Base-by-base conservation (phyloP, 2,113 vertebrate genomes). In the Ivindomyrus marchei region DNA sequence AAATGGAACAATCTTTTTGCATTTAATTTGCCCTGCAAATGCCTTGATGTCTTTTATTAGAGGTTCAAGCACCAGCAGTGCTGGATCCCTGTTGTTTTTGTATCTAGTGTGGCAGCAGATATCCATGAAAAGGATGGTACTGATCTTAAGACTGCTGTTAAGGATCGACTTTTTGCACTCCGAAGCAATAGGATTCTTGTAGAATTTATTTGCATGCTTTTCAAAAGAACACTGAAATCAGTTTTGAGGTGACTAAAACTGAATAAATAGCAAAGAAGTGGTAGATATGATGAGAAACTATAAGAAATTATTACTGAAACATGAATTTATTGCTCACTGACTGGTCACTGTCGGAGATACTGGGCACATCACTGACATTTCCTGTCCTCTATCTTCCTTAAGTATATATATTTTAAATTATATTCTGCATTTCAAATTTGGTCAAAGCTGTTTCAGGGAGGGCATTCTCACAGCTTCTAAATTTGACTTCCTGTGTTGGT, bases 401-500 rank as follows among this genome's bases (percentile, higher is more conserved):
- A 45, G 36, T 47, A 47, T 47, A 13, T 66, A 70, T 70, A 31
- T 31, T 31, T 83, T 9, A n/a, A 13, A 17, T 56, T 4, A 19
- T 56, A 53, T 53, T 53, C 13, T 66, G 4, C 7, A 31, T 88
- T 46, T 88, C 9, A 62, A 24, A 21, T 36, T 52, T 19, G 49
- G 50, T 31, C 31, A 9, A 21, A 4, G 13, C 31, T 87, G 31
- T 56, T 58, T 19, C 39, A 89, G 77, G 49, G 9, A 46, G 36
- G 39, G n/a, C 27, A n/a, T 36, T 85, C 15, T 89, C 39, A n/a
- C 19, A 31, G 53, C 52, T 56, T 58, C 77, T 84, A 4, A n/a
- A 2, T 89, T 53, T 45, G 39, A 58, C 89, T 84, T 89, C 77
- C 77, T 89, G 52, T 89, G 70, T 52, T 53, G 77, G n/a, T 31